Conservation (phyloP, 2,888 invertebrate genomes). For the Druceiella hillmani region DNA sequence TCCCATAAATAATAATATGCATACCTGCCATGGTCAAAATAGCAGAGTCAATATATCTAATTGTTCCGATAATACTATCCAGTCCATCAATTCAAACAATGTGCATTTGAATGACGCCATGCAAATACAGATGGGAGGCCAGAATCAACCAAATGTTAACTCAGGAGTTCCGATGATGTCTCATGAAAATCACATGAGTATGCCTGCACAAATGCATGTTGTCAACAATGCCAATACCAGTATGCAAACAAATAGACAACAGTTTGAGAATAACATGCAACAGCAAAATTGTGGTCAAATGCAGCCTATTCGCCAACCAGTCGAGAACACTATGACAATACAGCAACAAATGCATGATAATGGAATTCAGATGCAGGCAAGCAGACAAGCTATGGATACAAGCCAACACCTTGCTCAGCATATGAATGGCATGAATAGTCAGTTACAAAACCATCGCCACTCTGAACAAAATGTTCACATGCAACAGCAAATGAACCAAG, state of each 20-base stretch:
- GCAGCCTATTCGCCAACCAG: no score
- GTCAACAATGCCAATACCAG: slow-evolving; percentile 11
- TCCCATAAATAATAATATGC: slow-evolving; percentile 40
- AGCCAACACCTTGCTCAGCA: no score
- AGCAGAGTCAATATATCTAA: slow-evolving; percentile 37
- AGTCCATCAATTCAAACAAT: no score
- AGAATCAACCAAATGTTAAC: no score
- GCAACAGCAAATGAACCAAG: slow-evolving; percentile 31
- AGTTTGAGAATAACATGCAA: no score
- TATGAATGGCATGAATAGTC: slow-evolving; percentile 35
- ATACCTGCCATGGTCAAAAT: slow-evolving; percentile 43
- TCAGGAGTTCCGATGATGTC: slow-evolving; percentile 44
- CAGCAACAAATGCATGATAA: no score
- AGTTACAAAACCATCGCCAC: slow-evolving; percentile 43
- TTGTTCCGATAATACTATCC: slow-evolving; percentile 34
- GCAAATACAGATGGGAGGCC: slow-evolving; percentile 16
- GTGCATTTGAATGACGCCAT: no score
- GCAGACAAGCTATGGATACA: no score
- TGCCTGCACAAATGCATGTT: slow-evolving; percentile 45
- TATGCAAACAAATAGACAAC: slow-evolving; percentile 12
- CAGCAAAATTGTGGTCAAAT: no score
- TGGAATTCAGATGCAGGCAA: no score
- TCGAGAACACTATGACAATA: no score
- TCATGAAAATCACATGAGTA: slow-evolving; percentile 36
- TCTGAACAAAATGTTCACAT: slow-evolving; percentile 37